Evolutionary conservation across 1,140 invertebrate species (phyloP).

Genomic region (Lepidostoma basale): DNA sequence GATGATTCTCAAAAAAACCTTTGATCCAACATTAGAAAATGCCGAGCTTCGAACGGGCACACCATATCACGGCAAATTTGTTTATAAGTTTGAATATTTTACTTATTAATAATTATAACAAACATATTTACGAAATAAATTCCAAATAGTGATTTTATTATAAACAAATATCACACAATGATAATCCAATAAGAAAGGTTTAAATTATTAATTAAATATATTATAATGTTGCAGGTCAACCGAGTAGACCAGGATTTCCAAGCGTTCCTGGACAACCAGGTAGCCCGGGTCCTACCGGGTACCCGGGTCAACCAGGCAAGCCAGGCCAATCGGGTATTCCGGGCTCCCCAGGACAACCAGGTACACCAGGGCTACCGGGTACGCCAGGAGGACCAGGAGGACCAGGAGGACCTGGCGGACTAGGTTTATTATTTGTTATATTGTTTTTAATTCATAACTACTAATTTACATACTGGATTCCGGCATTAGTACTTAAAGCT

Average conservation of each 20-base stretch:
- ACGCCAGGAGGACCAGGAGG: not conserved
- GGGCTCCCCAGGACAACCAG: not conserved
- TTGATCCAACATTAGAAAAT: no score
- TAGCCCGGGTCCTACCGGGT: constrained; percentile 5
- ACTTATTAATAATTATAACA: not conserved
- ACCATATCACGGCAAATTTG: not conserved
- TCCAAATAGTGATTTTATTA: not conserved
- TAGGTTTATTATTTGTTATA: no score
- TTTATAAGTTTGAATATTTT: not conserved
- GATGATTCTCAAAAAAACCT: no score
- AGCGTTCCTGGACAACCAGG: constrained; percentile 29
- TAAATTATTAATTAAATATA: no score
- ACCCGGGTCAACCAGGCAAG: constrained; percentile 2
- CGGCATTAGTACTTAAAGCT: no score
- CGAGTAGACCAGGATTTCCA: not conserved
- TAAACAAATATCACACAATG: not conserved
- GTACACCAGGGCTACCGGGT: constrained; percentile 1
- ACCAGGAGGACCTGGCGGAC: constrained; percentile 6
- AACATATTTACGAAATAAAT: not conserved
- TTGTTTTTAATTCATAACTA: no score
- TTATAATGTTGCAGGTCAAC: constrained; percentile 6
- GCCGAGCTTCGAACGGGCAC: no score
- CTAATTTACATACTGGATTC: no score
- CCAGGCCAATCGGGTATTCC: not conserved
- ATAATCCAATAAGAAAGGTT: no score